Evolutionary conservation across 2,797 vertebrate genomes (phyloP).

Genomic region (Oreochromis grahami): DNA sequence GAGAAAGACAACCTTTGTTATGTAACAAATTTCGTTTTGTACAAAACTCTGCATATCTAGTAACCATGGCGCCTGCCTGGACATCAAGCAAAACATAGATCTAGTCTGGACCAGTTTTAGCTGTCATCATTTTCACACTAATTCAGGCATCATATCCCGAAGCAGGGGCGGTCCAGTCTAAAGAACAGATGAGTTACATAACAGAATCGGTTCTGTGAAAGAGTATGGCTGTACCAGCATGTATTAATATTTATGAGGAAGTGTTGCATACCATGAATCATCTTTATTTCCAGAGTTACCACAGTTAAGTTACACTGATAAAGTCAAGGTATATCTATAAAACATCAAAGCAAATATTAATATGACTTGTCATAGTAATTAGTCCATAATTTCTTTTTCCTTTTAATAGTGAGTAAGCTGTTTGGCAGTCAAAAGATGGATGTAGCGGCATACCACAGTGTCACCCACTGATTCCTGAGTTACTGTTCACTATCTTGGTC

Average conservation of each 20-base stretch:
- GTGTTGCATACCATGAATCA: background rate
- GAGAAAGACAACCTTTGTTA: constrained; percentile 13
- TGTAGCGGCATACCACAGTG: background rate
- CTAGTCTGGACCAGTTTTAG: background rate
- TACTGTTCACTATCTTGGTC: background rate
- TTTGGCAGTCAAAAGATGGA: background rate
- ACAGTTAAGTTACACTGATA: background rate
- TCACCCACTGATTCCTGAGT: background rate
- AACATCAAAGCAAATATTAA: background rate
- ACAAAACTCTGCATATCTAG: background rate
- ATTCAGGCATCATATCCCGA: background rate
- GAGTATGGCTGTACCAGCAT: background rate
- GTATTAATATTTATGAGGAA: background rate
- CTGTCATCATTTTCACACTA: background rate
- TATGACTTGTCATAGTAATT: background rate
- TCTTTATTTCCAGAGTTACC: background rate
- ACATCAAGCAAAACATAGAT: background rate
- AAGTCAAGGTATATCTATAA: background rate
- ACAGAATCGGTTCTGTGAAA: background rate
- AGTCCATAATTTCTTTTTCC: background rate
- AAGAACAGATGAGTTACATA: background rate
- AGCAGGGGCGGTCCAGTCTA: background rate
- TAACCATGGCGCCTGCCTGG: background rate
- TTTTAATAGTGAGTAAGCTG: background rate
- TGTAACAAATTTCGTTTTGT: constrained; percentile 3